A percentile compares a stretch with the other conserved stretches of the same genome.
Conservation (phyloP, 2,797 vertebrate genomes). For the Semaprochilodus insignis region DNA sequence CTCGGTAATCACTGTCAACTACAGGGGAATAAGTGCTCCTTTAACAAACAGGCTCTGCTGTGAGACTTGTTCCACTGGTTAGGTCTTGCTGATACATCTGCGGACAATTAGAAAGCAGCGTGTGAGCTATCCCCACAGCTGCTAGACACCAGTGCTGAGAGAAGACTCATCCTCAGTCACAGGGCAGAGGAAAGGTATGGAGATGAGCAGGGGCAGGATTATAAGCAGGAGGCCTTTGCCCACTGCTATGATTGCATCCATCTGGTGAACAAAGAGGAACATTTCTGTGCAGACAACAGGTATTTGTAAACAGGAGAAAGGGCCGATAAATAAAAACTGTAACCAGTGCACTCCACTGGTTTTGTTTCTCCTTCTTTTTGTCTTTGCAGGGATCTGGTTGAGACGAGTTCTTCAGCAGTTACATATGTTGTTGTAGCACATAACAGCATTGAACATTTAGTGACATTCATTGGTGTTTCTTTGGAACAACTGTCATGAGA, state of each 20-base stretch:
- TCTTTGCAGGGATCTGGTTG: neutral
- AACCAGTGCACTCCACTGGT: neutral
- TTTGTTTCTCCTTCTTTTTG: conserved; percentile 7
- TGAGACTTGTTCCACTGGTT: conserved; percentile 13
- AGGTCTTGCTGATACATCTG: conserved; percentile 68
- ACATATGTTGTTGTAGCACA: conserved; percentile 20
- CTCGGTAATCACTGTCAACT: conserved; percentile 6
- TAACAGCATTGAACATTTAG: neutral
- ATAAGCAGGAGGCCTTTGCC: conserved; percentile 21
- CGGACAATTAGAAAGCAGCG: conserved; percentile 63
- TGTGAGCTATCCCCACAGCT: conserved; percentile 73
- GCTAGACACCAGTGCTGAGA: conserved; percentile 55
- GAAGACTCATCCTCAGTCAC: conserved; percentile 37
- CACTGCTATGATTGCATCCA: conserved; percentile 34
- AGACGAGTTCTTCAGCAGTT: neutral
- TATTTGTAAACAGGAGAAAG: conserved; percentile 13
- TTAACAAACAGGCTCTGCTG: conserved; percentile 38
- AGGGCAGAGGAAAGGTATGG: conserved; percentile 6
- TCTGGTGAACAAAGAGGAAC: conserved; percentile 39
- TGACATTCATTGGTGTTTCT: neutral
- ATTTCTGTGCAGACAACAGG: conserved; percentile 3
- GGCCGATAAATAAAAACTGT: conserved; percentile 1
- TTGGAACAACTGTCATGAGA: neutral
- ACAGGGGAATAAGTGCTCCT: neutral
- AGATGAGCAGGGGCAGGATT: neutral